These are phyloP conservation scores for Prosapia bicincta DNA, from an alignment of 2,888 invertebrate species.

Conservation along the genomic window DNA sequence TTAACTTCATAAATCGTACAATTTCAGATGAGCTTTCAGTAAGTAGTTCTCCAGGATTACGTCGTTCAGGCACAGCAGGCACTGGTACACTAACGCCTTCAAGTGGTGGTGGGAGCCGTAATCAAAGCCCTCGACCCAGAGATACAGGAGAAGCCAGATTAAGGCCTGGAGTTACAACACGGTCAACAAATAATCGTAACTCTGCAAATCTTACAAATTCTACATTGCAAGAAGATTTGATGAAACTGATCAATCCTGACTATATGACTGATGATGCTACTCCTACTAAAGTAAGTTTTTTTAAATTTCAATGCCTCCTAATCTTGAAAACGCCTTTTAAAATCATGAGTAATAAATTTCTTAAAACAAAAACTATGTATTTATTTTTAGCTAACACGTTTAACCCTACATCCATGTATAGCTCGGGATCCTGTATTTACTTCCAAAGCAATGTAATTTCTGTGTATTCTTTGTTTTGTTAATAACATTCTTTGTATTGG, in stretches of 20 bases:
- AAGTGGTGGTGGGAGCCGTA: slow-evolving; percentile 52
- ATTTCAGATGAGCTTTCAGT: slow-evolving; percentile 55
- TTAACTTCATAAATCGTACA: no score
- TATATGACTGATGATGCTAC: slow-evolving; percentile 47
- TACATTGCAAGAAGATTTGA: slow-evolving; percentile 77
- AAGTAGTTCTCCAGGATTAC: slow-evolving; percentile 47
- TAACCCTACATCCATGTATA: no score
- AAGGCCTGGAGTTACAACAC: slow-evolving; percentile 44
- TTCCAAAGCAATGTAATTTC: no score
- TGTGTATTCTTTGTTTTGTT: no score
- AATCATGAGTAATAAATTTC: no score
- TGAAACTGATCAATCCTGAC: slow-evolving; percentile 83
- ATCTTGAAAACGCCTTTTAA: no score
- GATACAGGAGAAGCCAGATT: slow-evolving; percentile 55
- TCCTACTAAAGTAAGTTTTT: slow-evolving; percentile 15
- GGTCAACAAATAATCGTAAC: slow-evolving; percentile 51
- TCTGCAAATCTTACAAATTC: slow-evolving; percentile 57
- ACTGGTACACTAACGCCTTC: slow-evolving; percentile 48
- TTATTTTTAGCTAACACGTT: no score
- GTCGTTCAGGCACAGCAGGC: slow-evolving; percentile 34
- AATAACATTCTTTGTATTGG: no score
- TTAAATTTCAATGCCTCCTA: no score
- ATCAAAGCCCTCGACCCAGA: slow-evolving; percentile 56
- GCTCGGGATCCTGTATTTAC: no score
- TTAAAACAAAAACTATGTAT: no score